These are phyloP conservation scores for Hyphantria cunea DNA, from an alignment of 1,140 invertebrate species.

Conservation along the genomic window DNA sequence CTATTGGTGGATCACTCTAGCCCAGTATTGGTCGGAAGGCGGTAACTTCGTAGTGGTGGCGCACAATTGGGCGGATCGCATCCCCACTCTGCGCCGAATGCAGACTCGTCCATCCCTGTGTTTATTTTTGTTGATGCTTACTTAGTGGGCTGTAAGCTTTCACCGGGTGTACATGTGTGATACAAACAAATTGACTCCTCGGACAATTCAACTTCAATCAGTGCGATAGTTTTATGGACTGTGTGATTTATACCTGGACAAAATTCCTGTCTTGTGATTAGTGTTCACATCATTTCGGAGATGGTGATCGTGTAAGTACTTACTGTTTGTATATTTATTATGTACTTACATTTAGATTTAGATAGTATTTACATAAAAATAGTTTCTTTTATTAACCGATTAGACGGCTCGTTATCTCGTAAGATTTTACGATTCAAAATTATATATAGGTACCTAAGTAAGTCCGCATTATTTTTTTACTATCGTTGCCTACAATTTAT, in stretches of 20 bases:
- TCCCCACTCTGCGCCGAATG: conserved; percentile 43
- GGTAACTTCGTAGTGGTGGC: conserved; percentile 32
- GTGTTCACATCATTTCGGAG: conserved; percentile 51
- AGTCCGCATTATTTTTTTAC: no score
- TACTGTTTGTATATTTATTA: no score
- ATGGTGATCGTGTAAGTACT: conserved; percentile 80
- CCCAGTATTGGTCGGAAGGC: conserved; percentile 60
- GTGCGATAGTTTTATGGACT: conserved; percentile 34
- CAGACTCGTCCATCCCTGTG: conserved; percentile 70
- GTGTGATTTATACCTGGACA: conserved; percentile 31
- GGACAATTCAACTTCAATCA: conserved; percentile 15
- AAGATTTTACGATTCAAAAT: no score
- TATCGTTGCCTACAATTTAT: no score
- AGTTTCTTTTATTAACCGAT: no score
- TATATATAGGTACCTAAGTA: no score
- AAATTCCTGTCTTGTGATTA: conserved; percentile 41
- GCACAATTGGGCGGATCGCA: conserved; percentile 41
- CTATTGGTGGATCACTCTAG: conserved; percentile 46
- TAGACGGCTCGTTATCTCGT: no score
- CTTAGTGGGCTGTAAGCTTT: conserved; percentile 70
- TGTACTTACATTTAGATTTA: no score
- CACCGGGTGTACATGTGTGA: conserved; percentile 44
- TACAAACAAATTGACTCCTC: conserved; percentile 18
- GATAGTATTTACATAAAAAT: no score
- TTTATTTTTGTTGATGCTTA: conserved; percentile 75